Percentiles rank a stretch among this genome's conserved stretches.
These are phyloP conservation scores for Drosophila yakuba DNA, from an alignment of 1,140 invertebrate species.

Conservation along the genomic window DNA sequence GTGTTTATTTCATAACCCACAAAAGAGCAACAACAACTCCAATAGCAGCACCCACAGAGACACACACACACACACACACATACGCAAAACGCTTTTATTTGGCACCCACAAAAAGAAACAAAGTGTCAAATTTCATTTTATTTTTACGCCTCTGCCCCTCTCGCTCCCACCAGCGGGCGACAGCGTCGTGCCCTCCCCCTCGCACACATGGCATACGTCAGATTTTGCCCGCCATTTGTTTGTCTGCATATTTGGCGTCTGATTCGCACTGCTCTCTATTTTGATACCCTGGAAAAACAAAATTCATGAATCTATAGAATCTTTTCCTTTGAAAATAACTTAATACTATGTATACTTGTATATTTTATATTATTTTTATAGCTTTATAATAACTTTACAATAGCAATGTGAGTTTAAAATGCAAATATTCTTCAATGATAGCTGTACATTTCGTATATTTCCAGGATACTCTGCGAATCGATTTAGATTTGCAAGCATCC, in stretches of 20 bases:
- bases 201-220: constrained; percentile 41
- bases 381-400: no score
- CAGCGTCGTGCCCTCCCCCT: not conserved
- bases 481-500: not conserved
- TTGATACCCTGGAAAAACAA: constrained; percentile 2
- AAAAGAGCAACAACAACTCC: constrained; percentile 12
- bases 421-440: no score
- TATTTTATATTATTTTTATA: no score
- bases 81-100: constrained; percentile 30
- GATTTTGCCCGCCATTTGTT: constrained; percentile 63
- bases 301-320: no score
- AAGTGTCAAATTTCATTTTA: constrained; percentile 64
- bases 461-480: not conserved
- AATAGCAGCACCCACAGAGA: no score
- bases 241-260: constrained; percentile 60
- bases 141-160: constrained; percentile 20
- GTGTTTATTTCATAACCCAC: constrained; percentile 30
- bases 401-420: no score
- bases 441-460: no score
- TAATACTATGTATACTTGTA: no score
- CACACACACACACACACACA: constrained; percentile 11
- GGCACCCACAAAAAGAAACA: constrained; percentile 35
- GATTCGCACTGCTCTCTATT: constrained; percentile 15
- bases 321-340: no score
- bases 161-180: not conserved